These are phyloP conservation scores for Oppia nitens DNA, from an alignment of 1,140 invertebrate genomes.

Conservation along the genomic window DNA sequence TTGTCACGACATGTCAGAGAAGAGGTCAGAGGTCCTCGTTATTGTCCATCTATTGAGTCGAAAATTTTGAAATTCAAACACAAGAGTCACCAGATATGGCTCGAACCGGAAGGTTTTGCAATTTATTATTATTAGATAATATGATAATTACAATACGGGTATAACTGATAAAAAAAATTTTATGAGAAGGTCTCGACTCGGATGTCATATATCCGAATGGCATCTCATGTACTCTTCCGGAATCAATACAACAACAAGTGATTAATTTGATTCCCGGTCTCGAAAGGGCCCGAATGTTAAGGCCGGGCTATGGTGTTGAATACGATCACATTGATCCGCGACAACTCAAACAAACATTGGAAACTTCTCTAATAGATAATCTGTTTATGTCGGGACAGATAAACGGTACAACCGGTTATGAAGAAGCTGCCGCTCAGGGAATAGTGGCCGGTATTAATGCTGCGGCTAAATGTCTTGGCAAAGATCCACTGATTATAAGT, in stretches of 20 bases:
- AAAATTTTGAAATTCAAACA: constrained; percentile 60
- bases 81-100: constrained; percentile 58
- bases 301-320: constrained; percentile 69
- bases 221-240: constrained; percentile 69
- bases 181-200: constrained; percentile 40
- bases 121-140: too few species aligned
- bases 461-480: constrained; percentile 38
- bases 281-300: constrained; percentile 51
- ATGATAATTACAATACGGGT: neutral
- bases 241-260: constrained; percentile 55
- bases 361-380: constrained; percentile 53
- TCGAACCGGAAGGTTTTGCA: constrained; percentile 82
- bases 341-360: constrained; percentile 56
- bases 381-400: constrained; percentile 85
- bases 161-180: neutral
- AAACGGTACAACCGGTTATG: constrained; percentile 90
- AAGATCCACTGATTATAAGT: constrained; percentile 43
- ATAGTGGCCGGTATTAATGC: constrained; percentile 76
- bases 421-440: constrained; percentile 86
- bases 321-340: constrained; percentile 83
- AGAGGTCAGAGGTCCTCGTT: constrained; percentile 55
- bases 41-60: constrained; percentile 85
- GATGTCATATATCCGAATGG: constrained; percentile 74
- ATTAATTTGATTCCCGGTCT: constrained; percentile 54
- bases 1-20: constrained; percentile 62